Evolutionary conservation across 2,888 invertebrate genomes (phyloP).

Genomic region (Biston stratarius): DNA sequence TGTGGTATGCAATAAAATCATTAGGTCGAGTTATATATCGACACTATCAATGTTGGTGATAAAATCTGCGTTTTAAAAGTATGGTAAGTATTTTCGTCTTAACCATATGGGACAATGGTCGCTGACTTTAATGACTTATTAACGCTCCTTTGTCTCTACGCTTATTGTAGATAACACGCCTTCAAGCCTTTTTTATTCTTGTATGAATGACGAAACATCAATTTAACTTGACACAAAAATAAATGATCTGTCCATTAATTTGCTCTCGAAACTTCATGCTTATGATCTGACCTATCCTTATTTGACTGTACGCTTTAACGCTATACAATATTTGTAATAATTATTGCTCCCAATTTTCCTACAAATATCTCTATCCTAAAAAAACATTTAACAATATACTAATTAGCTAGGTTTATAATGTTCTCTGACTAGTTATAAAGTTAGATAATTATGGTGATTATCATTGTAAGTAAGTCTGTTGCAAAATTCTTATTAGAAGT

Average conservation of each 20-base stretch:
- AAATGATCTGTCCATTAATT: conserved; percentile 35
- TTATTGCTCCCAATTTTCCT: conserved; percentile 33
- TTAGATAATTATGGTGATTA: conserved; percentile 68
- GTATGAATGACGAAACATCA: conserved; percentile 21
- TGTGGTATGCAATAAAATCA: conserved; percentile 10
- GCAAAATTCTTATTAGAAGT: conserved; percentile 56
- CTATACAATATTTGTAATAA: conserved; percentile 44
- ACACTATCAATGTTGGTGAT: conserved; percentile 11
- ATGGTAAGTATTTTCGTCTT: conserved; percentile 7
- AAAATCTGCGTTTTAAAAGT: conserved; percentile 15
- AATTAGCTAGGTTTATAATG: conserved; percentile 70
- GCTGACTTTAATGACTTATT: conserved; percentile 28
- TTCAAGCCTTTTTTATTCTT: conserved; percentile 9
- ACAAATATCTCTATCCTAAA: conserved; percentile 28
- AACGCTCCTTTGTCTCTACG: conserved; percentile 31
- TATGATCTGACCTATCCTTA: conserved; percentile 47
- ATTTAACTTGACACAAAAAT: conserved; percentile 24
- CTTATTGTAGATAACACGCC: conserved; percentile 31
- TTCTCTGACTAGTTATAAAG: conserved; percentile 74
- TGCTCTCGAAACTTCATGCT: conserved; percentile 59
- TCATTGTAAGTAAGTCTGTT: conserved; percentile 75
- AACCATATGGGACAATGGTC: conserved; percentile 21
- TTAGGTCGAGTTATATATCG: conserved; percentile 14
- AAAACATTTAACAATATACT: conserved; percentile 52
- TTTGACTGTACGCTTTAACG: conserved; percentile 39